phyloP scores from a whole-genome alignment of 2,113 vertebrate species.

The Cnemophilus loriae region DNA sequence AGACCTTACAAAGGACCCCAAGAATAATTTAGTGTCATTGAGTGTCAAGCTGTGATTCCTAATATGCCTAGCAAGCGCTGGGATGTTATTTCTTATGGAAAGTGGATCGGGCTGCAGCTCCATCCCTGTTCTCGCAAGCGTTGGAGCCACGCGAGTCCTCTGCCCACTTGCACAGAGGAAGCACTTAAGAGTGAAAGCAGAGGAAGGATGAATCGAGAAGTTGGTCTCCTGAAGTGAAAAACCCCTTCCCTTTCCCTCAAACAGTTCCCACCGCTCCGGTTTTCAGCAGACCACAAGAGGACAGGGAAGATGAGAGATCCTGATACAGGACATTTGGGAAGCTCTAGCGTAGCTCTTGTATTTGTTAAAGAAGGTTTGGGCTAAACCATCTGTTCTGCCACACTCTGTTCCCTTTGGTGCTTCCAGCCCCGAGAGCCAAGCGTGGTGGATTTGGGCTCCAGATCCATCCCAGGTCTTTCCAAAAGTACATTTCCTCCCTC shows the following conservation, averaged over 20 bases:
- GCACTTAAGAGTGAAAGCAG: not conserved
- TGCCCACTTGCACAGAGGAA: not conserved
- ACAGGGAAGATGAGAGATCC: not conserved
- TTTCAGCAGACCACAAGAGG: not conserved
- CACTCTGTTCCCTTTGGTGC: not conserved
- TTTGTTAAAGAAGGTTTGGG: not conserved
- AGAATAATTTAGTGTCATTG: slow-evolving; percentile 67
- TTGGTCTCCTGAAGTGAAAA: not conserved
- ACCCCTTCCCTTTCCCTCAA: not conserved
- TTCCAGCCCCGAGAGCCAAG: not conserved
- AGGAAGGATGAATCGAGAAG: not conserved
- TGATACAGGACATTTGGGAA: slow-evolving; percentile 53
- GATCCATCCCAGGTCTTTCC: not conserved
- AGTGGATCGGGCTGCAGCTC: not conserved
- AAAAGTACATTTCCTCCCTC: not conserved
- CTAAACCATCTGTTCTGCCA: not conserved
- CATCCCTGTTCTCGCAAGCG: not conserved
- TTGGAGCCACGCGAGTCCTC: not conserved
- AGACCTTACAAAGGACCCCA: slow-evolving; percentile 53
- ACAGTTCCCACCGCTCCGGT: not conserved
- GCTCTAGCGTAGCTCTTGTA: not conserved
- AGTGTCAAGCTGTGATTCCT: slow-evolving; percentile 54
- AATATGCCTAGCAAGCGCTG: not conserved
- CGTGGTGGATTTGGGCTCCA: not conserved
- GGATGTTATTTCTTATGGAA: not conserved